Base-by-base conservation (phyloP, 1,140 invertebrate genomes). In the Bombus difficillimus region DNA sequence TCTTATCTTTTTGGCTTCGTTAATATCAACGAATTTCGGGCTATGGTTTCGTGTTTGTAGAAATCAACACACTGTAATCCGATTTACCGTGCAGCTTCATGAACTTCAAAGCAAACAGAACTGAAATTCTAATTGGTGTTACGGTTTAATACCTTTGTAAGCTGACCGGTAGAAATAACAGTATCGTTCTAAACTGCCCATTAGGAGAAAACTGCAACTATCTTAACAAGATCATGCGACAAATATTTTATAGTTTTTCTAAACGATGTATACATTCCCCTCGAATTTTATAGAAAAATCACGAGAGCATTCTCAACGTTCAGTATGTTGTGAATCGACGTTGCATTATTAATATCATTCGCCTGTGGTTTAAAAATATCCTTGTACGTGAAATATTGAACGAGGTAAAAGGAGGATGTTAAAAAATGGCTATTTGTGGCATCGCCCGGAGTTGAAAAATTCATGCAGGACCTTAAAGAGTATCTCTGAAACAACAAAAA, bases 51-150 rank as follows among this genome's bases (percentile, higher is more conserved):
- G 28, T 62, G 25, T 62, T 62, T 10, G 28, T 22, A 77, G 25
- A 34, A 10, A 62, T 13, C 75, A 18, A n/a, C 68, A 25, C 22
- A n/a, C 28, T 22, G 37, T 81, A 74, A 82, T 82, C 53, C 37
- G 57, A 82, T 82, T 82, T 43, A 73, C 15, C 0, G 22, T 28
- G 25, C 37, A 34, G 39, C 69, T 62, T 68, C 75, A 84, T 78
- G 87, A 87, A 84, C 64, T 81, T 87, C 87, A 87, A 88, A 88
- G 81, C 76, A 87, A 87, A 88, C 78, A 72, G 73, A 71, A 87
- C 43, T 64, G 86, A 88, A 76, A 85, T 88, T 47, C 62, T 66
- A 87, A 78, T 43, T 57, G 76, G 80, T 68, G 73, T 83, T 82
- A 82, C 62, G 32, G 84, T 73, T 66, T 39, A 64, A 77, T 62